Conservation (phyloP, 2,888 invertebrate genomes). For the Pseudoips prasinana region DNA sequence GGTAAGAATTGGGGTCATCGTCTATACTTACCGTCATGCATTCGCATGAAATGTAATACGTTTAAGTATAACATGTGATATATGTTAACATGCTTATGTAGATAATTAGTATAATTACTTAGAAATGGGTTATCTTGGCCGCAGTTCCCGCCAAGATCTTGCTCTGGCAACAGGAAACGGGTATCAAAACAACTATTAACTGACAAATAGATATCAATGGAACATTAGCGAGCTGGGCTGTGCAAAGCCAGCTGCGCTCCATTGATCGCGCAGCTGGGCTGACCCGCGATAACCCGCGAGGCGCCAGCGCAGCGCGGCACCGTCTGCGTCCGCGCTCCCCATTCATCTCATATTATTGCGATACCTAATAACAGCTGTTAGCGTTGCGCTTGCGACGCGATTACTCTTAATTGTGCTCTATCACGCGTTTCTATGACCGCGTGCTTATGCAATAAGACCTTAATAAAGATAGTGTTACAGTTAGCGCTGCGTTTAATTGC, state of each 20-base stretch:
- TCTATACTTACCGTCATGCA: too few species aligned
- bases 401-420: constrained; percentile 62
- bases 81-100: too few species aligned
- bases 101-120: too few species aligned
- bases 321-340: constrained; percentile 48
- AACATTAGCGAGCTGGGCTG: constrained; percentile 35
- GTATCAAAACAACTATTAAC: constrained; percentile 23
- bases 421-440: constrained; percentile 53
- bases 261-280: constrained; percentile 54
- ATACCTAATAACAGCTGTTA: constrained; percentile 49
- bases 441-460: constrained; percentile 50
- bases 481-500: constrained; percentile 39
- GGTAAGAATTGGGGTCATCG: too few species aligned
- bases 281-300: constrained; percentile 74
- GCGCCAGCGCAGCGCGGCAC: constrained; percentile 57
- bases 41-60: too few species aligned
- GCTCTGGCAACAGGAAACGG: constrained; percentile 27
- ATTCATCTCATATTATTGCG: constrained; percentile 57
- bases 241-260: constrained; percentile 46
- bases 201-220: constrained; percentile 41
- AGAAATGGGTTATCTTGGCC: too few species aligned
- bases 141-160: constrained; percentile 18
- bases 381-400: constrained; percentile 57
- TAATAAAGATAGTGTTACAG: constrained; percentile 43
- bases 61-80: too few species aligned